phyloP scores from a whole-genome alignment of 2,888 invertebrate genomes.

The Ephialtes manifestator region DNA sequence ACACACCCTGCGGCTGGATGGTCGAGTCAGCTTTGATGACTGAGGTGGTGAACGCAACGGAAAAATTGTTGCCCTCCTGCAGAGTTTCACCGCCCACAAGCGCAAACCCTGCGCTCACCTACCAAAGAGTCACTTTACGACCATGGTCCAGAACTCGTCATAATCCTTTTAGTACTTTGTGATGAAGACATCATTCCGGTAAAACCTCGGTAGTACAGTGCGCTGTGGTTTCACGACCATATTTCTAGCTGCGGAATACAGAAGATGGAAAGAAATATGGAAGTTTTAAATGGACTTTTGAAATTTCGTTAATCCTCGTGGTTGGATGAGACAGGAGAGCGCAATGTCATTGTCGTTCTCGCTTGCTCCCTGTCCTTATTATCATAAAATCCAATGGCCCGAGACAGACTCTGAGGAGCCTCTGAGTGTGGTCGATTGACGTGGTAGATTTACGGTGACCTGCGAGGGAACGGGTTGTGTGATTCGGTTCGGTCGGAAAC shows the following conservation, averaged over 20 bases:
- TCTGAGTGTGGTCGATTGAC: slow-evolving; percentile 50
- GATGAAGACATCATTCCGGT: slow-evolving; percentile 69
- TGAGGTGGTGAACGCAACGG: not conserved
- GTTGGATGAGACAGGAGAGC: not conserved
- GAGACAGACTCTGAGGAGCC: slow-evolving; percentile 21
- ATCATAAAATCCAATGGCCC: slow-evolving; percentile 47
- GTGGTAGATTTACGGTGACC: slow-evolving; percentile 62
- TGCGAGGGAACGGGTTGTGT: slow-evolving; percentile 63
- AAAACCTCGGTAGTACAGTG: slow-evolving; percentile 52
- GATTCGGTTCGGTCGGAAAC: slow-evolving; percentile 48
- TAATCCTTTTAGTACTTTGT: slow-evolving; percentile 66
- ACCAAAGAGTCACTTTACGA: slow-evolving; percentile 58
- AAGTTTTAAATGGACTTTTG: not conserved
- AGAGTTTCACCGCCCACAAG: slow-evolving; percentile 45
- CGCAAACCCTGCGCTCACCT: slow-evolving; percentile 9
- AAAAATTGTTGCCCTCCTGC: slow-evolving; percentile 31
- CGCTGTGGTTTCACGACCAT: slow-evolving; percentile 51
- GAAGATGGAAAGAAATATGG: not conserved
- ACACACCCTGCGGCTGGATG: slow-evolving; percentile 38
- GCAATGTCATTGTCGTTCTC: not conserved
- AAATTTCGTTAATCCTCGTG: slow-evolving; percentile 51
- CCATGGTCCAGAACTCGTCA: slow-evolving; percentile 67
- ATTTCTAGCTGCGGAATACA: slow-evolving; percentile 20
- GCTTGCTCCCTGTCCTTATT: not conserved
- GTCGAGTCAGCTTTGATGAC: not conserved